Evolutionary conservation across 2,797 vertebrate genomes (phyloP).

Genomic region (Sebastes reedi): DNA sequence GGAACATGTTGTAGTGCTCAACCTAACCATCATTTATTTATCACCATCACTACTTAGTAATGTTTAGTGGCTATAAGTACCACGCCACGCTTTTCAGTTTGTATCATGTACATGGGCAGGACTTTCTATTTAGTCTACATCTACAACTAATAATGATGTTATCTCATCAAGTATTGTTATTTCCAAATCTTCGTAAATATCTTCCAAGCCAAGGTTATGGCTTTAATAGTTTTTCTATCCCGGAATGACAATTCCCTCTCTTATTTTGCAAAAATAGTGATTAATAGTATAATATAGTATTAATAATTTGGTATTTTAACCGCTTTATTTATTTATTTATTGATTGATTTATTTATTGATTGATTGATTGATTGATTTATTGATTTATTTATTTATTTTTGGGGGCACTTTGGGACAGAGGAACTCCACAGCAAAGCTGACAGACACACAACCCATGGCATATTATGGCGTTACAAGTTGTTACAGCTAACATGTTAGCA

Average conservation of each 20-base stretch:
- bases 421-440: not conserved
- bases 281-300: not conserved
- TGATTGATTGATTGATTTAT: accelerated
- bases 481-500: not conserved
- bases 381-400: not conserved
- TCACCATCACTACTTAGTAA: not conserved
- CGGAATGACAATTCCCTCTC: not conserved
- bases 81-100: not conserved
- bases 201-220: not conserved
- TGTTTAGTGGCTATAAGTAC: not conserved
- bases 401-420: not conserved
- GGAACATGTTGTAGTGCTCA: not conserved
- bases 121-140: not conserved
- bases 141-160: not conserved
- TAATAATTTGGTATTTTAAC: not conserved
- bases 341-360: too few relatives aligned
- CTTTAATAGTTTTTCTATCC: not conserved
- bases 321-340: accelerated
- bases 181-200: not conserved
- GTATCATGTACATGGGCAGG: not conserved
- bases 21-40: not conserved
- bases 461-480: not conserved
- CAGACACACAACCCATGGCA: not conserved
- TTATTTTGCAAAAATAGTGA: not conserved
- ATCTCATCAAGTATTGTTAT: not conserved